phyloP scores from a whole-genome alignment of 2,888 invertebrate genomes.

The Erebia epiphron region DNA sequence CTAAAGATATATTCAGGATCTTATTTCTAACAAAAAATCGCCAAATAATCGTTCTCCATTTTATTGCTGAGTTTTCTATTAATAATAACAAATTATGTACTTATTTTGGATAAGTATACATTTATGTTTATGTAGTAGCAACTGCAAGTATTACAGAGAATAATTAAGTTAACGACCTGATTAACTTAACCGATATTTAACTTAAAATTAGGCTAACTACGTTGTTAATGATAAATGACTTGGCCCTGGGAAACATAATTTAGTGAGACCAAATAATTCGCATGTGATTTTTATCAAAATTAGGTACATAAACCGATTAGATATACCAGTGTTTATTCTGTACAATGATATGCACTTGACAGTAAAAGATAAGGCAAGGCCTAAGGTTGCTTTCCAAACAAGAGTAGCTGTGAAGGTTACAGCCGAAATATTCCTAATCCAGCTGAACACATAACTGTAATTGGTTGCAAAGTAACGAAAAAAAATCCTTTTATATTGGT shows the following conservation, averaged over 20 bases:
- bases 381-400: slow-evolving; percentile 16
- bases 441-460: background rate
- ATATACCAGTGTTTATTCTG: slow-evolving; percentile 33
- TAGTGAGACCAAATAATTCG: slow-evolving; percentile 1
- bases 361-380: slow-evolving; percentile 24
- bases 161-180: background rate
- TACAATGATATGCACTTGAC: slow-evolving; percentile 27
- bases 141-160: background rate
- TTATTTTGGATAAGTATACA: too few relatives aligned
- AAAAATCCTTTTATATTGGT: background rate
- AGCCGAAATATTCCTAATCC: background rate
- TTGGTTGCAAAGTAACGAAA: background rate
- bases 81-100: too few relatives aligned
- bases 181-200: background rate
- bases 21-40: too few relatives aligned
- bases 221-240: background rate
- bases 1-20: too few relatives aligned
- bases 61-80: too few relatives aligned
- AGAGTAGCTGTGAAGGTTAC: background rate
- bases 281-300: slow-evolving; percentile 26
- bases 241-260: background rate
- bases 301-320: slow-evolving; percentile 27
- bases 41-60: too few relatives aligned
- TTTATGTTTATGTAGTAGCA: background rate
- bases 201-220: background rate